A percentile compares a stretch with the other conserved stretches of the same genome.
Evolutionary conservation across 92 coral and sea anemone genomes (phyloP).

Genomic region (Actinostola sp.): DNA sequence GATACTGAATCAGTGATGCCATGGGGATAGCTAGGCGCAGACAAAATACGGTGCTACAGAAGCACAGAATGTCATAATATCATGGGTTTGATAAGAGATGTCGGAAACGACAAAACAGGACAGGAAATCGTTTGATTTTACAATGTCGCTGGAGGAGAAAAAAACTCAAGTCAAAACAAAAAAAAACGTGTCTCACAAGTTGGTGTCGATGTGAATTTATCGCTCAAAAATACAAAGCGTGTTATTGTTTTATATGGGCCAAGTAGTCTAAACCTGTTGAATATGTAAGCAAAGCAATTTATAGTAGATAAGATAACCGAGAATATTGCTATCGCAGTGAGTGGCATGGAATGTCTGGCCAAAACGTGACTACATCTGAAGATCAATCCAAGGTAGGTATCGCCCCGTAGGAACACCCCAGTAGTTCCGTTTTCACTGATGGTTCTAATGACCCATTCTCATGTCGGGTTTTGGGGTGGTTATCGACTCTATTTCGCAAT

Average conservation of each 20-base stretch:
- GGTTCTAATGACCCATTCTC: no score
- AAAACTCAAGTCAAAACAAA: slow-evolving; percentile 17
- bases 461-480: background rate
- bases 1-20: slow-evolving; percentile 16
- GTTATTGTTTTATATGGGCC: background rate
- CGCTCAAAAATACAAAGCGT: background rate
- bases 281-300: slow-evolving; percentile 7
- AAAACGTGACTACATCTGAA: slow-evolving; percentile 14
- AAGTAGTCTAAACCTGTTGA: slow-evolving; percentile 1
- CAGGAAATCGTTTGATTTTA: slow-evolving; percentile 28
- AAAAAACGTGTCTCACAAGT: background rate
- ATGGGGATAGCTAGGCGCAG: slow-evolving; percentile 3
- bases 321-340: slow-evolving; percentile 2
- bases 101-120: slow-evolving; percentile 21
- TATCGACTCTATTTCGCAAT: background rate
- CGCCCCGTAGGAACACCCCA: no score
- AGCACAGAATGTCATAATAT: slow-evolving; percentile 4
- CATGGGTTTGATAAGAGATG: slow-evolving; percentile 29
- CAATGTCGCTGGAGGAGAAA: slow-evolving; percentile 8
- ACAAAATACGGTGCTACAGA: slow-evolving; percentile 16
- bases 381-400: background rate
- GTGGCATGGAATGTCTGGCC: slow-evolving; percentile 12
- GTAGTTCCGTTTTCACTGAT: no score
- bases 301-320: slow-evolving; percentile 14
- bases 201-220: slow-evolving; percentile 1